Base-by-base conservation (phyloP, 2,888 invertebrate species). In the Sceliomorpha sp. region DNA sequence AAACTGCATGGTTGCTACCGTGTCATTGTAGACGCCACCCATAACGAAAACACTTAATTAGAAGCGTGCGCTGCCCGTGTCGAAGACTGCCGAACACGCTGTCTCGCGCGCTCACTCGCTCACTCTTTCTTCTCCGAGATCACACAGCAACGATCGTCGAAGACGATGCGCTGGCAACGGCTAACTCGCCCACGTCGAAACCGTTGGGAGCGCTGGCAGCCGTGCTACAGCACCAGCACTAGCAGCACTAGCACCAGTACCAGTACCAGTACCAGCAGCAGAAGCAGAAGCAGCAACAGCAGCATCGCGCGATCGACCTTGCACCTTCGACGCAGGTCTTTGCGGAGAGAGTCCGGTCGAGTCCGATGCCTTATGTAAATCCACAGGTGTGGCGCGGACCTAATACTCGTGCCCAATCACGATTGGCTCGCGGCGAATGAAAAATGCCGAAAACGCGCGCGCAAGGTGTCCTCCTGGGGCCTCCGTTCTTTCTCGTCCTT, bases 31-130 rank as follows among this genome's bases (percentile, higher is more conserved):
- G 27, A 48, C 56, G 72, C 78, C 77, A 78, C 77, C 77, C 77
- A 78, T 75, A 70, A 69, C 66, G 78, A 70, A 74, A 74, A 74
- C 74, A 70, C 73, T 79, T 79, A 74, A 79, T 80, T 79, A 78
- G 67, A 75, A 71, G 64, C 70, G 67, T 53, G 70, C 68, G 58
- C 53, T 42, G 67, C 53, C 64, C 70, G 42, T 72, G 75, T 76
- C 59, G 59, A 34, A 55, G 67, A 42, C 60, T 53, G 62, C 72
- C 74, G 73, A 73, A 76, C 63, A 69, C 59, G 64, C 45, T 74
- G 70, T 75, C 60, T 50, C 51, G 39, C 36, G 45, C 62, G 17
- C 29, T n/a, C 17, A 40, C 37, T 37, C 36, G 37, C 45, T 32
- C 39, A 45, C 48, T 58, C 51, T 48, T 50, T 44, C 36, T 56